Percentiles rank a stretch among this genome's conserved stretches.
These are phyloP conservation scores for Lordiphosa collinella DNA, from an alignment of 1,140 invertebrate species.

Conservation along the genomic window DNA sequence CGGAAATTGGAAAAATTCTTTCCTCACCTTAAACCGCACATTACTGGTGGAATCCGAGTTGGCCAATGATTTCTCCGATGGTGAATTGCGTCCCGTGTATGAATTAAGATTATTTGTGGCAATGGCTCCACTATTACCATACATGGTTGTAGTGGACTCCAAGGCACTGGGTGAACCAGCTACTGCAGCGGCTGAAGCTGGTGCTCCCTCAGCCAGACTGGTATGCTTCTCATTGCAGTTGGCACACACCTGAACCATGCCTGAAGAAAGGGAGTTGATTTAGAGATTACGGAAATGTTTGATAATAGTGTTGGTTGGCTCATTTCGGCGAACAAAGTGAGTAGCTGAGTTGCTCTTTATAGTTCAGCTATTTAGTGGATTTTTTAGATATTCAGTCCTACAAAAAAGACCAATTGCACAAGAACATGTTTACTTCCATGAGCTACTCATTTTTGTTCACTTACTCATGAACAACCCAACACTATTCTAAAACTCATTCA, in stretches of 20 bases:
- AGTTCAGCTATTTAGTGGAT: too few relatives aligned
- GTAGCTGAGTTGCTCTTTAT: too few relatives aligned
- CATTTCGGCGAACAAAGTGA: too few relatives aligned
- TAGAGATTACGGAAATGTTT: too few relatives aligned
- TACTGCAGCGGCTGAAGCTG: constrained; percentile 8
- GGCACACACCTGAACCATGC: constrained; percentile 91
- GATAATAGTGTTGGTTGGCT: too few relatives aligned
- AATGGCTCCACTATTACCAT: constrained; percentile 31
- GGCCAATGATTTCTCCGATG: constrained; percentile 73
- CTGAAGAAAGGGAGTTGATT: constrained; percentile 48
- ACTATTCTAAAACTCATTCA: constrained; percentile 12
- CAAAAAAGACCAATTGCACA: too few relatives aligned
- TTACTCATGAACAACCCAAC: too few relatives aligned
- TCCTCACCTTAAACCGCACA: constrained; percentile 76
- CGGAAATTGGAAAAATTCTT: constrained; percentile 24
- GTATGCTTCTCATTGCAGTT: constrained; percentile 83
- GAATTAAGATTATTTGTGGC: constrained; percentile 20
- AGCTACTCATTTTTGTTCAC: too few relatives aligned
- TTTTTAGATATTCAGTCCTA: too few relatives aligned
- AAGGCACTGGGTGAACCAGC: constrained; percentile 24
- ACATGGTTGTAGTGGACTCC: constrained; percentile 44
- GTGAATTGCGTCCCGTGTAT: constrained; percentile 63
- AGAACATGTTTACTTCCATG: too few relatives aligned
- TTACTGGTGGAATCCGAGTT: constrained; percentile 77
- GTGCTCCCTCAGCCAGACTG: constrained; percentile 65